A percentile compares a stretch with the other conserved stretches of the same genome.
Conservation (phyloP, 2,113 vertebrate genomes). For the Callochromis pleurospilus region DNA sequence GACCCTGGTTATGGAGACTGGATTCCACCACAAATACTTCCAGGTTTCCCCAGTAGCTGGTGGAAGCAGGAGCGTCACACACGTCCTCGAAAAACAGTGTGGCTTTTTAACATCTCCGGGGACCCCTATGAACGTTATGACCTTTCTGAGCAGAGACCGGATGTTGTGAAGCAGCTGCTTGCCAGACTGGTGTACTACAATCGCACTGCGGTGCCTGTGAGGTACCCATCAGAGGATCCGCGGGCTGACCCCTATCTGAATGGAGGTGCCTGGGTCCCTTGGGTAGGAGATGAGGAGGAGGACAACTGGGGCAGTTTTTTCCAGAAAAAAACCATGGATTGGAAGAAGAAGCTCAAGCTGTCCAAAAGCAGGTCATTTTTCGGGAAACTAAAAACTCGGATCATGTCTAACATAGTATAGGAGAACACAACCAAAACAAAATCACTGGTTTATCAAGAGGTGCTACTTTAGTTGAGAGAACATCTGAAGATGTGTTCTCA, state of each 20-base stretch:
- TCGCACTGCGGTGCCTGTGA: slow-evolving; percentile 86
- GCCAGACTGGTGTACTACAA: slow-evolving; percentile 85
- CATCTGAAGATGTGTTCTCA: background rate
- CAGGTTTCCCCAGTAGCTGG: slow-evolving; percentile 86
- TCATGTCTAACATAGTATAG: slow-evolving; percentile 93
- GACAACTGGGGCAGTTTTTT: slow-evolving; percentile 60
- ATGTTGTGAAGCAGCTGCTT: slow-evolving; percentile 84
- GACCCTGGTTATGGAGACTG: slow-evolving; percentile 94
- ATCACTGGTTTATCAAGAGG: background rate
- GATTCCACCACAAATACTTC: slow-evolving; percentile 88
- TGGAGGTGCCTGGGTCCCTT: slow-evolving; percentile 92
- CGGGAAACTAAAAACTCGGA: slow-evolving; percentile 85
- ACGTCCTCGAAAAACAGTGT: slow-evolving; percentile 73
- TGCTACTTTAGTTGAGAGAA: background rate
- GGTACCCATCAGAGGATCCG: slow-evolving; percentile 89
- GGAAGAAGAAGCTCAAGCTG: slow-evolving; percentile 78
- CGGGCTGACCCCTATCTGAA: slow-evolving; percentile 89
- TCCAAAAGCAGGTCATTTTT: slow-evolving; percentile 87
- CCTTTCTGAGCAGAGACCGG: slow-evolving; percentile 79
- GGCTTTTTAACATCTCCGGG: slow-evolving; percentile 93
- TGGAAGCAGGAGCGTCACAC: slow-evolving; percentile 92
- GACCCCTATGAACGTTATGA: slow-evolving; percentile 91
- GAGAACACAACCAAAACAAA: background rate
- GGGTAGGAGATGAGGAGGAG: slow-evolving; percentile 86
- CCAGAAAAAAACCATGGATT: slow-evolving; percentile 68